Evolutionary conservation across 2,113 vertebrate genomes (phyloP).

Genomic region (Scytalopus superciliaris): DNA sequence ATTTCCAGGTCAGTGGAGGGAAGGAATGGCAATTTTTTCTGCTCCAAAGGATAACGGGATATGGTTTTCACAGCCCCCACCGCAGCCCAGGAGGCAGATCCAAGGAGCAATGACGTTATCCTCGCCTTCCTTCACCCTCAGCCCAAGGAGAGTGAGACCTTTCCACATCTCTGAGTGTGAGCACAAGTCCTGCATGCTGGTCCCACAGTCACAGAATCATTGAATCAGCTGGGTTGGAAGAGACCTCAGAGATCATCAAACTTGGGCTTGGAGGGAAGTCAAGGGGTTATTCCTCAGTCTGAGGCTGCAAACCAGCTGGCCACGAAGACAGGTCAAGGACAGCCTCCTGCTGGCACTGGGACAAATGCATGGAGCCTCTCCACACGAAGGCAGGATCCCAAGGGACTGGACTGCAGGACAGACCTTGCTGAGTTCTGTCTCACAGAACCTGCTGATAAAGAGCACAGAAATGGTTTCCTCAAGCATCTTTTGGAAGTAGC

Average conservation of each 20-base stretch:
- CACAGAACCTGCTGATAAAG: accelerated
- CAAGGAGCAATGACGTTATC: background rate
- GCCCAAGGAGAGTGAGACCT: background rate
- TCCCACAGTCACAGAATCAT: background rate
- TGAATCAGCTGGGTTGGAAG: too few relatives aligned
- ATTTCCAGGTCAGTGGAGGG: constrained; percentile 54
- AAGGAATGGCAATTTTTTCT: constrained; percentile 39
- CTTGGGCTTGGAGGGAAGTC: background rate
- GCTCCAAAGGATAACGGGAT: background rate
- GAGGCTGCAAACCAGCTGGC: background rate
- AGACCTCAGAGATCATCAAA: too few relatives aligned
- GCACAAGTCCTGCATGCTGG: background rate
- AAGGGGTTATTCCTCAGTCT: background rate
- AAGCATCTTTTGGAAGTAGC: background rate
- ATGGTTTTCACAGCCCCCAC: background rate
- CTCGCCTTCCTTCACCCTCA: background rate
- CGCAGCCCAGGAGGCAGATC: background rate
- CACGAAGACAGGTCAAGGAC: background rate
- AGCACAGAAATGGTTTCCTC: accelerated
- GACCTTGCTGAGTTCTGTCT: background rate
- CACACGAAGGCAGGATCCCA: accelerated
- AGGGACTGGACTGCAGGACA: background rate
- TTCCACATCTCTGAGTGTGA: accelerated
- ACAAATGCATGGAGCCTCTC: accelerated
- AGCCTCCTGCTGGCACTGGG: background rate